These are phyloP conservation scores for Pangasius mekongensis DNA, from an alignment of 2,797 vertebrate genomes.

Conservation along the genomic window DNA sequence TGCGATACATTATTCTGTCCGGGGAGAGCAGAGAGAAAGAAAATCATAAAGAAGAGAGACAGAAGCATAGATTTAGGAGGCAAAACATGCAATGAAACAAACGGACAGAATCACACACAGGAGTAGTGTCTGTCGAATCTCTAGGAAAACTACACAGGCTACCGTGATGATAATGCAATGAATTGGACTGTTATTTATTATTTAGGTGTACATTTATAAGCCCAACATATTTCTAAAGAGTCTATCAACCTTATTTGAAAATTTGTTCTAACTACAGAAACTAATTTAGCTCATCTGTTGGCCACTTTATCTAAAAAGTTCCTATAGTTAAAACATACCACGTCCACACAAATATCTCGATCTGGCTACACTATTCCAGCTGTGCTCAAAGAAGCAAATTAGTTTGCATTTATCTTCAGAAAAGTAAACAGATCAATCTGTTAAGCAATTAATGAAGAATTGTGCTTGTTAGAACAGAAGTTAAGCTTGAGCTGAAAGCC, in stretches of 20 bases:
- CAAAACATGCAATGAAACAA: conserved; percentile 57
- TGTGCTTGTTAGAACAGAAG: neutral
- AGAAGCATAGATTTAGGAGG: conserved; percentile 70
- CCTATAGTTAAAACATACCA: neutral
- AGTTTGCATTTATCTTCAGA: neutral
- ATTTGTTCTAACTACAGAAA: neutral
- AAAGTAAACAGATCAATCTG: neutral
- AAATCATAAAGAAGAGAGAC: conserved; percentile 80
- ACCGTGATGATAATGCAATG: neutral
- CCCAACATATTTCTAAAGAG: neutral
- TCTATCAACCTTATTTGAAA: neutral
- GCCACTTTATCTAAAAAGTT: neutral
- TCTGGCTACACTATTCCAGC: neutral
- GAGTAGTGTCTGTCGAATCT: neutral
- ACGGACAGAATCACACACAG: conserved; percentile 43
- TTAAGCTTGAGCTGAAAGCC: neutral
- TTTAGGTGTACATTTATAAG: neutral
- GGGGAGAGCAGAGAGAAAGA: conserved; percentile 90
- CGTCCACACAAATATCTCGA: neutral
- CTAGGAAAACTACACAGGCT: neutral
- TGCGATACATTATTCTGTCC: conserved; percentile 99
- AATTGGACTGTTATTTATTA: neutral
- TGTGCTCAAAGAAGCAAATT: neutral
- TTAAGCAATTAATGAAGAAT: neutral
- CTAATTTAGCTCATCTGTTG: neutral